Evolutionary conservation across 1,140 invertebrate genomes (phyloP).

Genomic region (Chrysoperla carnea): DNA sequence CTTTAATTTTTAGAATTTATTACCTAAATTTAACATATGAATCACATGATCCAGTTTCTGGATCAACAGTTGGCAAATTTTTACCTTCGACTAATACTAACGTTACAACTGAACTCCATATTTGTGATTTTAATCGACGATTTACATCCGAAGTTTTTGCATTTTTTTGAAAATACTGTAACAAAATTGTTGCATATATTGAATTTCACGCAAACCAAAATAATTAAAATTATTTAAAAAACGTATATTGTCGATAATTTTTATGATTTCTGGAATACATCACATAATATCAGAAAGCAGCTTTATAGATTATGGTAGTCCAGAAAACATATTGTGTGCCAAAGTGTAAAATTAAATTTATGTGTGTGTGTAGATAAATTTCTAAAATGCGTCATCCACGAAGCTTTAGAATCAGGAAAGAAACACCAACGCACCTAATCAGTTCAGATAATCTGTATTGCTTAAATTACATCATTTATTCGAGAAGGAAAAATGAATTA

Average conservation of each 20-base stretch:
- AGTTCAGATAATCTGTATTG: no score
- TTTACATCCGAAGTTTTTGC: conserved; percentile 58
- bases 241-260: neutral
- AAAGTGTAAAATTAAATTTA: no score
- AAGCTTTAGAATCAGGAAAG: no score
- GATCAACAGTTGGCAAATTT: conserved; percentile 74
- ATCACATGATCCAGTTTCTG: conserved; percentile 74
- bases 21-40: conserved; percentile 94
- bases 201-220: neutral
- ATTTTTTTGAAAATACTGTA: conserved; percentile 65
- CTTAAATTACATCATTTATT: no score
- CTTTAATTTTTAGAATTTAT: conserved; percentile 6
- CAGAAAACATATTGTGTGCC: no score
- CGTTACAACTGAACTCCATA: conserved; percentile 90
- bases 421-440: no score
- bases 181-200: conserved; percentile 10
- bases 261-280: no score
- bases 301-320: no score
- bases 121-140: conserved; percentile 70
- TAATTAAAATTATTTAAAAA: neutral
- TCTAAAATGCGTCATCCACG: no score
- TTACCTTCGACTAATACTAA: conserved; percentile 90
- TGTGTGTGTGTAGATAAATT: no score
- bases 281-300: no score
- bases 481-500: no score